Evolutionary conservation across 2,888 invertebrate genomes (phyloP).

Genomic region (Seladonia tumulorum): DNA sequence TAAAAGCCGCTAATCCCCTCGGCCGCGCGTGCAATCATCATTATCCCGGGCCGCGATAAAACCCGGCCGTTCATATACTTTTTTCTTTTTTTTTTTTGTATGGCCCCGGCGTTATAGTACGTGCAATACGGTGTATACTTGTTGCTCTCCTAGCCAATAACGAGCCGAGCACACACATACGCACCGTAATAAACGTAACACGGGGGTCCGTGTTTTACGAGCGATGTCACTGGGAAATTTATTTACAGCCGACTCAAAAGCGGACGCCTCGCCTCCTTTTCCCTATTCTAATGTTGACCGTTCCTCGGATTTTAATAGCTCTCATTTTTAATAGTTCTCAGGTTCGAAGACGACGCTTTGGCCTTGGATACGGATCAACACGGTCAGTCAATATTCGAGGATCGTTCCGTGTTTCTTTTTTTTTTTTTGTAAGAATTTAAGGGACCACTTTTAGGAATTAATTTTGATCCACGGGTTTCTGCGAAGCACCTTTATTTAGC

Average conservation of each 20-base stretch:
- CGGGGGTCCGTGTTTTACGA: conserved; percentile 6
- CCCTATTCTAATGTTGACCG: not conserved
- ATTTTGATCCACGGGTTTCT: too few relatives aligned
- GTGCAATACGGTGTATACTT: conserved; percentile 1
- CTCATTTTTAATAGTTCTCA: too few relatives aligned
- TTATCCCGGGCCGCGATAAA: conserved; percentile 6
- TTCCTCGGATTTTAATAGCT: too few relatives aligned
- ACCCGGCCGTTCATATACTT: not conserved
- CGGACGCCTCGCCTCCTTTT: not conserved
- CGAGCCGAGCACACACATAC: not conserved
- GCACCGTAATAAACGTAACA: conserved; percentile 13
- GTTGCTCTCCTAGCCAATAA: conserved; percentile 1
- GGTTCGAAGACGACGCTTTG: too few relatives aligned
- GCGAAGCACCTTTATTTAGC: too few relatives aligned
- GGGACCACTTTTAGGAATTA: too few relatives aligned
- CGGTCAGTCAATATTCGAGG: too few relatives aligned
- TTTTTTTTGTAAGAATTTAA: too few relatives aligned
- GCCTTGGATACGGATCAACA: too few relatives aligned
- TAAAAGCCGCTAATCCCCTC: not conserved
- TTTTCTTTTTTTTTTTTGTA: too few relatives aligned
- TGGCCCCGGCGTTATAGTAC: not conserved
- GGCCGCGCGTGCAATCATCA: not conserved
- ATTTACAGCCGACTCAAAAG: conserved; percentile 9
- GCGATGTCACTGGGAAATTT: conserved; percentile 9
- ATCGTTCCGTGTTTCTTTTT: too few relatives aligned